Evolutionary conservation across 2,797 vertebrate species (phyloP).

Genomic region (Caiman crocodilus): DNA sequence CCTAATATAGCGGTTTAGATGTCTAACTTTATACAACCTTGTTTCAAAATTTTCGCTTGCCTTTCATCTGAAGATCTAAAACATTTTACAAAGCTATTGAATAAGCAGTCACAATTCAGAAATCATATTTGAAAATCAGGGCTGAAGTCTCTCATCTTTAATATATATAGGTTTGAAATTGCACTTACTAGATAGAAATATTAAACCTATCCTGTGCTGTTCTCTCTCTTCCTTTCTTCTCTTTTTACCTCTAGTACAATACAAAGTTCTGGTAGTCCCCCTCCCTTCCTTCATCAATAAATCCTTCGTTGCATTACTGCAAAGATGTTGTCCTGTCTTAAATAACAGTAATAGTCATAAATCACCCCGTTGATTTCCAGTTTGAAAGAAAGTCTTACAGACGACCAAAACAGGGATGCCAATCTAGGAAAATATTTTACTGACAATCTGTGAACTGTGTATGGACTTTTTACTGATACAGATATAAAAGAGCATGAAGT

Average conservation of each 20-base stretch:
- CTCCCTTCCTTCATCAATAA: background rate
- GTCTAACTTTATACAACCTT: background rate
- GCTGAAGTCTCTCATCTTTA: background rate
- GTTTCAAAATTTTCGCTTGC: background rate
- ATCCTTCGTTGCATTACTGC: background rate
- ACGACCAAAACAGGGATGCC: background rate
- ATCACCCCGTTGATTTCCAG: background rate
- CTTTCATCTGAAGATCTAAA: background rate
- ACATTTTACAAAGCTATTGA: background rate
- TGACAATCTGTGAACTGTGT: no score
- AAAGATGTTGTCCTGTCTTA: background rate
- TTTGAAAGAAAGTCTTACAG: background rate
- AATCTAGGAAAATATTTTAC: no score
- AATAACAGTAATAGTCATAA: background rate
- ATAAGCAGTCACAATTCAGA: background rate
- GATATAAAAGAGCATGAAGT: no score
- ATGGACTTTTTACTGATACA: no score
- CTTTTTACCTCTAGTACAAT: background rate
- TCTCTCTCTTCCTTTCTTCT: background rate
- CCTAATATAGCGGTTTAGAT: background rate
- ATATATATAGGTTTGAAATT: background rate
- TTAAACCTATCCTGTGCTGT: background rate
- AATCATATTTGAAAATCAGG: background rate
- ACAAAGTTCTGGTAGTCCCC: background rate
- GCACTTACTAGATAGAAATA: background rate